Conservation (phyloP, 2,888 invertebrate species). For the Lepidonotus clava region DNA sequence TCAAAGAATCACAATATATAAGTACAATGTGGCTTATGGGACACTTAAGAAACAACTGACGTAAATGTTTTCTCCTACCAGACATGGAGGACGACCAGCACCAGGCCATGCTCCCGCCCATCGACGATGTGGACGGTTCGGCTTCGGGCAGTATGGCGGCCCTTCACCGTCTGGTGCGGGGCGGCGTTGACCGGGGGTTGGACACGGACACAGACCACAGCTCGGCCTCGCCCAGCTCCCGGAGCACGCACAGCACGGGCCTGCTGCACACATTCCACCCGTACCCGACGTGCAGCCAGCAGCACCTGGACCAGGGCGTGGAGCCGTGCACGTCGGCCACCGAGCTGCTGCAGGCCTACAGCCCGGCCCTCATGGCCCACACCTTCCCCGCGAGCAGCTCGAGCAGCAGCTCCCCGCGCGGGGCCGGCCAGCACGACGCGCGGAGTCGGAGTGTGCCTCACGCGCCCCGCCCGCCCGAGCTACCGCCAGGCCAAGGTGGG, state of each 20-base stretch:
- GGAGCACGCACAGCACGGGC: conserved; percentile 71
- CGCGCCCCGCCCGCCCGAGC: conserved; percentile 50
- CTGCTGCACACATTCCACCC: conserved; percentile 74
- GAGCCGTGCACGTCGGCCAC: conserved; percentile 49
- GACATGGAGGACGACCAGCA: conserved; percentile 73
- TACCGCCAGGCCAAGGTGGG: conserved; percentile 5
- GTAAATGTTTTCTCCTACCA: conserved; percentile 51
- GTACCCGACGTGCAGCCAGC: conserved; percentile 61
- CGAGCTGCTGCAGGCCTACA: conserved; percentile 2
- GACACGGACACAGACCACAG: conserved; percentile 75
- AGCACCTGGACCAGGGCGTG: conserved; percentile 21
- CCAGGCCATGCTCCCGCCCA: conserved; percentile 64
- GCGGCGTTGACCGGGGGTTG: too few species aligned
- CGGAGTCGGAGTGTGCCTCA: conserved; percentile 51
- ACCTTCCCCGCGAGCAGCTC: background rate
- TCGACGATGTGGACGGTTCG: conserved; percentile 63
- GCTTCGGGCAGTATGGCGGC: conserved; percentile 69
- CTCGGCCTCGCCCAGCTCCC: conserved; percentile 66
- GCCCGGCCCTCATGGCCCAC: background rate
- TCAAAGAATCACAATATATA: too few species aligned
- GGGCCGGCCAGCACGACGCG: background rate
- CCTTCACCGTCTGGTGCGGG: conserved; percentile 70
- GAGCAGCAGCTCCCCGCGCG: conserved; percentile 18
- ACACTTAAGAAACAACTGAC: too few species aligned
- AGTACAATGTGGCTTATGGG: too few species aligned